These are phyloP conservation scores for Pocillopora damicornis DNA, from an alignment of 64 coral and sea anemone genomes.

Conservation along the genomic window DNA sequence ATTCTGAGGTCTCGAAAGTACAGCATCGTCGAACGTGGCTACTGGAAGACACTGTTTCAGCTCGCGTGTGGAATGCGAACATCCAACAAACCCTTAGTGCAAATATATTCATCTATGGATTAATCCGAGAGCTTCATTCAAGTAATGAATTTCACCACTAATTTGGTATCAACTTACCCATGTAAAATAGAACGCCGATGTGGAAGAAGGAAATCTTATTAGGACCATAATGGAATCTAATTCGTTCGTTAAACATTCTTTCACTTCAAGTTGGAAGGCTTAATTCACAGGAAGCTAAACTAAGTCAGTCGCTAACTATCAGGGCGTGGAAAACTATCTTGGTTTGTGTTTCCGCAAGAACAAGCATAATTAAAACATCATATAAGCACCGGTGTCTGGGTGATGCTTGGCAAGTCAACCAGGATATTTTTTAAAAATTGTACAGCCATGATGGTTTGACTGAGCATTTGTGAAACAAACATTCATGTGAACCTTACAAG, in stretches of 20 bases:
- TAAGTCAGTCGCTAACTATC: not conserved
- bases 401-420: not conserved
- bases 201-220: not conserved
- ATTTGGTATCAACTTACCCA: not conserved
- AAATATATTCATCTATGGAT: not conserved
- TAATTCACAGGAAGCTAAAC: not conserved
- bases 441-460: not conserved
- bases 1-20: not conserved
- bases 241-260: not conserved
- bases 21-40: not conserved
- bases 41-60: slow-evolving; percentile 11
- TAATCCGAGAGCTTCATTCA: not conserved
- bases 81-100: not conserved
- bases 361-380: not conserved
- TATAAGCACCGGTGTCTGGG: not conserved
- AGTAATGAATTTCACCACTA: not conserved
- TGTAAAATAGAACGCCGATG: not conserved
- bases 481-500: not conserved
- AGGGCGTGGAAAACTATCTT: not conserved
- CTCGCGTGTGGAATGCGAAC: not conserved
- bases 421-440: not conserved
- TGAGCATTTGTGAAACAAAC: not conserved
- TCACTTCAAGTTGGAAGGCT: not conserved
- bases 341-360: not conserved
- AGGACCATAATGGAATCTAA: not conserved